phyloP scores from a whole-genome alignment of 2,888 invertebrate genomes.

The Linnaemya vulpina region DNA sequence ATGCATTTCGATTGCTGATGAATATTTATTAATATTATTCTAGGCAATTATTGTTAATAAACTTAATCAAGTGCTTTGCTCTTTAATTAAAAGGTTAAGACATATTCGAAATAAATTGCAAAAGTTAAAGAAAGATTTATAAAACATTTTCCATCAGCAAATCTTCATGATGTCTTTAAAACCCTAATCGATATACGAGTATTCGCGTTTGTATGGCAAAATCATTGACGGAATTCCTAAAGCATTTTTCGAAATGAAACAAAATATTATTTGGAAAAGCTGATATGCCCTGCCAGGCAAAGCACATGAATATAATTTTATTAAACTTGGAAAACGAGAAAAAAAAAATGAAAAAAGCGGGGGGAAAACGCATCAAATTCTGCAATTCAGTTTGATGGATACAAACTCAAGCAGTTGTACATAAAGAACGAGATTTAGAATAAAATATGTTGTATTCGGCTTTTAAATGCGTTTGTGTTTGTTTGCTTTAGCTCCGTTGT shows the following conservation, averaged over 20 bases:
- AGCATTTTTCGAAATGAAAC: slow-evolving; percentile 30
- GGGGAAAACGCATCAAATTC: neutral
- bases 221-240: slow-evolving; percentile 56
- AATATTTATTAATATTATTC: slow-evolving; percentile 37
- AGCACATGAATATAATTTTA: neutral
- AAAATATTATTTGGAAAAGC: neutral
- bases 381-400: neutral
- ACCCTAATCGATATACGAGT: slow-evolving; percentile 21
- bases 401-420: neutral
- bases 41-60: slow-evolving; percentile 48
- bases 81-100: slow-evolving; percentile 19
- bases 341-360: neutral
- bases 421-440: neutral
- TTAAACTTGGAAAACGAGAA: neutral
- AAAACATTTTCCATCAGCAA: too few species aligned
- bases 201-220: slow-evolving; percentile 14
- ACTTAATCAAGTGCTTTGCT: slow-evolving; percentile 56
- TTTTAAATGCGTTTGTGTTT: neutral
- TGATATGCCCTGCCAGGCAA: neutral
- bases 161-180: neutral
- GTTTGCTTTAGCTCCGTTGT: slow-evolving; percentile 1
- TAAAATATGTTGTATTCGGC: neutral
- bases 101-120: neutral
- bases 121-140: neutral
- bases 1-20: slow-evolving; percentile 3